Evolutionary conservation across 2,113 vertebrate genomes (phyloP).

Genomic region (Megalops atlanticus): DNA sequence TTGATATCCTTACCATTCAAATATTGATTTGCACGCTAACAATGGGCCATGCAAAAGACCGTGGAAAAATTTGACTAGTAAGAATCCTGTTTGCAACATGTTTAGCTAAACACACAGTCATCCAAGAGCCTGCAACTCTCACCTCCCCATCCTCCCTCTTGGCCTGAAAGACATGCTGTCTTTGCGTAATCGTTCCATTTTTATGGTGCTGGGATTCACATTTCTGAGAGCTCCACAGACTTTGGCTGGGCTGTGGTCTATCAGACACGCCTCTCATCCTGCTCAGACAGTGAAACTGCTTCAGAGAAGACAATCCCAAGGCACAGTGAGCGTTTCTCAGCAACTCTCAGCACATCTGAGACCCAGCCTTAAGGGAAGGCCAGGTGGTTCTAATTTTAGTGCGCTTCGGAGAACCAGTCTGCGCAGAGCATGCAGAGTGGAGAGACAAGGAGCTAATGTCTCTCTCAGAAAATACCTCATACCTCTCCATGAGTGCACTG

Average conservation of each 20-base stretch:
- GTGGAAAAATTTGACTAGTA: background rate
- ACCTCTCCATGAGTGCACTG: background rate
- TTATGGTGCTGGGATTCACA: background rate
- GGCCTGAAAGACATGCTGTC: background rate
- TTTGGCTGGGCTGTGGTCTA: background rate
- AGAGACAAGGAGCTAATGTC: background rate
- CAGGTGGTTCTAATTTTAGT: background rate
- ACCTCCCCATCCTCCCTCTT: background rate
- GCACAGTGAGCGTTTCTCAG: background rate
- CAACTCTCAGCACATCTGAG: background rate
- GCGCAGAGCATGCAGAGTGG: background rate
- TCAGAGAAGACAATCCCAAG: background rate
- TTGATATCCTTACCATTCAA: background rate
- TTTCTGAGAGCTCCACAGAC: background rate
- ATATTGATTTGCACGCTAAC: background rate
- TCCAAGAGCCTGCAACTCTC: background rate
- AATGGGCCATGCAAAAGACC: background rate
- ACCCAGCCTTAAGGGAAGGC: too few species aligned
- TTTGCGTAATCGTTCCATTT: background rate
- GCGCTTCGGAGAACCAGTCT: background rate
- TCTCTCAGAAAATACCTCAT: background rate
- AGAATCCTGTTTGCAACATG: background rate
- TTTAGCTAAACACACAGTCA: background rate
- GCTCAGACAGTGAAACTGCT: too few species aligned
- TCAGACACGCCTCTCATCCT: too few species aligned